phyloP scores from a whole-genome alignment of 2,797 vertebrate species.

The Phataginus tetradactyla region DNA sequence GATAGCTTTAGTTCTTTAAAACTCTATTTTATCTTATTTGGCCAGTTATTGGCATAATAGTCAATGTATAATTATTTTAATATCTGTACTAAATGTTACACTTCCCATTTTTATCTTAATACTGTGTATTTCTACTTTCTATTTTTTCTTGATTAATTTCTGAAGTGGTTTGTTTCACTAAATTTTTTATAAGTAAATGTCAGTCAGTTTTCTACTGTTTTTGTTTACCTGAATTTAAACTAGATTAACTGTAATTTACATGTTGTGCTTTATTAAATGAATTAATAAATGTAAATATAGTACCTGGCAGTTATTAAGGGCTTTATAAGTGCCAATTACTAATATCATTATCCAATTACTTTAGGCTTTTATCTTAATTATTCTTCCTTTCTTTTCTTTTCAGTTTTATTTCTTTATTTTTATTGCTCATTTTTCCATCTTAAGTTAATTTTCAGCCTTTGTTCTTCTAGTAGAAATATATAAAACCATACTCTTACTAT shows the following conservation, averaged over 20 bases:
- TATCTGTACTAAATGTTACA: background rate
- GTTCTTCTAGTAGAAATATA: background rate
- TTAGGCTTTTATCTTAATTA: background rate
- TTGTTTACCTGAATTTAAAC: background rate
- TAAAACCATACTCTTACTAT: background rate
- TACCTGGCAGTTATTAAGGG: background rate
- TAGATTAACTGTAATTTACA: background rate
- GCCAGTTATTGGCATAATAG: background rate
- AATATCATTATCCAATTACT: background rate
- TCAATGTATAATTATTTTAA: constrained; percentile 8
- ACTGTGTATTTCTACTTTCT: background rate
- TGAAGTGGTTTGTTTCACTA: background rate
- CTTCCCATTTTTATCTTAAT: background rate
- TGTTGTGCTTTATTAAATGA: background rate
- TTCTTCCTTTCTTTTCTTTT: background rate
- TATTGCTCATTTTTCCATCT: background rate
- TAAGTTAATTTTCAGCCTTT: background rate
- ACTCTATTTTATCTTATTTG: background rate
- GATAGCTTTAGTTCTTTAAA: background rate
- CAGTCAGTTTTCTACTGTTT: background rate
- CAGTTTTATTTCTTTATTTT: background rate
- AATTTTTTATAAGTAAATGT: background rate
- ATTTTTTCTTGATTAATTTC: background rate
- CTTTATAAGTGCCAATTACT: background rate
- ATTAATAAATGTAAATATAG: background rate